Base-by-base conservation (phyloP, 1,140 invertebrate species). In the Artemia franciscana region DNA sequence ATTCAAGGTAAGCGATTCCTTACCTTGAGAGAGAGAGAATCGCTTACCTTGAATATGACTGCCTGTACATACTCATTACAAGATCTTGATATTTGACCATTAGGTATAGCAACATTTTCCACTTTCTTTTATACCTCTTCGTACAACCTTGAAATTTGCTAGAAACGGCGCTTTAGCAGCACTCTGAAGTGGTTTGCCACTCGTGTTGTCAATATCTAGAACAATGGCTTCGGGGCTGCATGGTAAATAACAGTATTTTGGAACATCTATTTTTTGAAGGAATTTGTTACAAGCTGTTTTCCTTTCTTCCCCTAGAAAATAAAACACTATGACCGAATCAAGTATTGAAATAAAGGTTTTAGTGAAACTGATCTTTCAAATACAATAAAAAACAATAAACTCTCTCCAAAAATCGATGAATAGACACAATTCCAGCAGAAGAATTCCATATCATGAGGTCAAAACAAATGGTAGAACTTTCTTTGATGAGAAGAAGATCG, bases 141-240 rank as follows among this genome's bases (percentile, higher is more conserved):
- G 81, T 62, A 84, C 78, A 0, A 98, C 94, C 67, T 88, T 83
- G 72, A 99, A 99, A 60, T 88, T 75, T 0, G 94, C 94, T 62
- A 98, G 74, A 74, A 92, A 99, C 0, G 96, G 95, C 24, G 95
- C 95, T 76, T 99, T 99, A 0, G 94, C 95, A 23, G 95, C 95
- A 79, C 93, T 98, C 73, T 99, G 96, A 92, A 99, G 95, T 0
- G 96, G 96, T 5, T 88, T 93, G 18, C 92, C 96, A 70, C 91
- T 97, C 67, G 91, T 88, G 68, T 91, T 91, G 74, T 98, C 93
- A 69, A 99, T 98, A 70, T 97, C 92, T 12, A 94, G 70, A 0
- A 99, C 90, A 79, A 98, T 86, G 0, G 94, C 90, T 73, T 99
- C 95, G 1, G 95, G 94, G 78, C 98, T 98, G 0, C 94, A 98